Evolutionary conservation across 2,888 invertebrate genomes (phyloP).

Genomic region (Empis livida): DNA sequence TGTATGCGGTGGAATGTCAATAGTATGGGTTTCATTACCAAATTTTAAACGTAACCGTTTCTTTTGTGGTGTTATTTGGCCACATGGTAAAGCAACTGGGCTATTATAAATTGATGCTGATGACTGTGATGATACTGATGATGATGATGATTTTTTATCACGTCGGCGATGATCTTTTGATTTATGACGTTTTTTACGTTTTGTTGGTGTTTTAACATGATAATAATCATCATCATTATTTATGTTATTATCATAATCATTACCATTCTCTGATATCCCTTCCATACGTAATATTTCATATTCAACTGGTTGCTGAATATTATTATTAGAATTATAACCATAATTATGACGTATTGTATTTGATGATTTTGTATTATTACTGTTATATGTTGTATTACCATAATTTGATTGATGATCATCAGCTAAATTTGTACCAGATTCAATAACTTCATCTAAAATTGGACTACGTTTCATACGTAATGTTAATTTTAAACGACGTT

Average conservation of each 20-base stretch:
- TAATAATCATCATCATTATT: constrained; percentile 9
- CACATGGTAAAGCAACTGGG: constrained; percentile 33
- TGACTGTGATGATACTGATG: constrained; percentile 9
- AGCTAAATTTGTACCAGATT: constrained; percentile 52
- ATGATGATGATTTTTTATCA: constrained; percentile 10
- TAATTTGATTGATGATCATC: constrained; percentile 3
- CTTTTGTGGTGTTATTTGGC: constrained; percentile 51
- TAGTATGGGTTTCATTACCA: constrained; percentile 79
- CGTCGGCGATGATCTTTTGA: constrained; percentile 33
- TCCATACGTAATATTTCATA: constrained; percentile 76
- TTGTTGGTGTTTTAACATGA: constrained; percentile 19
- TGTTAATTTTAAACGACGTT: constrained; percentile 56
- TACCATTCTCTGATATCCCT: constrained; percentile 44
- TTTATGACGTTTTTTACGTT: constrained; percentile 48
- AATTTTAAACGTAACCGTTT: constrained; percentile 78
- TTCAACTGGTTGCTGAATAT: constrained; percentile 39
- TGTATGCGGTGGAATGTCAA: constrained; percentile 60
- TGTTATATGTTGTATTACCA: no score
- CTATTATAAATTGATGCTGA: constrained; percentile 9
- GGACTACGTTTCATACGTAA: constrained; percentile 79
- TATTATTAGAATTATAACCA: constrained; percentile 9
- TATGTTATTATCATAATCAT: constrained; percentile 14
- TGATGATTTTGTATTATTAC: no score
- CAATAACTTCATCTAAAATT: constrained; percentile 70
- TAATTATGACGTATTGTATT: no score